Evolutionary conservation across 2,113 vertebrate species (phyloP), one percentile per base, ranked within the genome.

Genomic region (Ptilonorhynchus violaceus): DNA sequence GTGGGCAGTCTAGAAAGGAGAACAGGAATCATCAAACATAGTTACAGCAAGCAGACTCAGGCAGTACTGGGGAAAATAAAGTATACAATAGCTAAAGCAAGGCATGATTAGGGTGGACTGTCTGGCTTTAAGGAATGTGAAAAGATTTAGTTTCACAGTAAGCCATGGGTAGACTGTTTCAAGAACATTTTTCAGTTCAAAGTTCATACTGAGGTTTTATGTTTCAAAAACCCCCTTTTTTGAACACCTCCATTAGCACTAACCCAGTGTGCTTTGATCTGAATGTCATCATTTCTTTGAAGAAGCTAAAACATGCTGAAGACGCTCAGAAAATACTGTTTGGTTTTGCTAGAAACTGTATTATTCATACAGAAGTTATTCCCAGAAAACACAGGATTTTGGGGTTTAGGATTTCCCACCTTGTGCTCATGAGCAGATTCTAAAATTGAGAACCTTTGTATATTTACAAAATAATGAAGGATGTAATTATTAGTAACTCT

Each of bases 71-170:
- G 28, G 47, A 84, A 86, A 94, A 76, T 15, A 39, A 86, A 92
- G 33, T 25, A 70, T 6, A 55, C 19, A 58, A 50, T 3, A 66
- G 52, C 50, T 62, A 85, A 80, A 93, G 56, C 24, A 85, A 79
- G 67, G 77, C 30, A 1, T 33, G 62, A 68, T 70, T 23, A 64
- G 25, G 44, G 31, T 42, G 4, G 35, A 66, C 82, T 70, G 42
- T 50, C 94, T 84, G 73, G 47, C 47, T 73, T 76, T 73, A 8
- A 73, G 35, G 78, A 93, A 94, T 30, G 70, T 16, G 35, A 87
- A 85, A 81, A 62, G 56, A 80, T 96, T 92, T 87, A 77, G 67
- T 90, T 86, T 79, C 91, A 73, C 28, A 86, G n/a, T 62, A 92
- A 94, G 68, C 39, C 1, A 2, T 16, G 50, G 79, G 39, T 12